Percentiles rank a stretch among this genome's conserved stretches.
phyloP scores from a whole-genome alignment of 2,888 invertebrate genomes.

The Epinotia ramella region DNA sequence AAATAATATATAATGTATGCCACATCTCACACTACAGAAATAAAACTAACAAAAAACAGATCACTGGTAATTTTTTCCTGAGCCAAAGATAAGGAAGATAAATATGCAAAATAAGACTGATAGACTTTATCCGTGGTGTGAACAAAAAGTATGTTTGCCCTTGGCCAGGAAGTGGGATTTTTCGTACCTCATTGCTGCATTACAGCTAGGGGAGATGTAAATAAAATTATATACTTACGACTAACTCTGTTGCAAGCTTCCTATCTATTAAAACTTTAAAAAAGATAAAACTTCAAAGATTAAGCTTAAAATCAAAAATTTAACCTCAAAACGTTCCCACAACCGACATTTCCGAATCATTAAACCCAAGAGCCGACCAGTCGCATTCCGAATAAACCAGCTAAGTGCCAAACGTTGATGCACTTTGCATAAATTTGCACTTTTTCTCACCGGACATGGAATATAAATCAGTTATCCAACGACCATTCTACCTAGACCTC shows the following conservation, averaged over 20 bases:
- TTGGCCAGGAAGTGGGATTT: neutral
- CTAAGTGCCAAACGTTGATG: constrained; percentile 52
- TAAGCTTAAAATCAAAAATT: neutral
- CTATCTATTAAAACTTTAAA: too few relatives aligned
- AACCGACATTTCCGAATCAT: constrained; percentile 5
- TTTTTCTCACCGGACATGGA: constrained; percentile 53
- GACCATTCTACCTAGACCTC: constrained; percentile 27
- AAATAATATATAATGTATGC: too few relatives aligned
- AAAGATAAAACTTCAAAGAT: too few relatives aligned
- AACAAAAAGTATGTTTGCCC: neutral
- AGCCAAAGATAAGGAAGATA: too few relatives aligned
- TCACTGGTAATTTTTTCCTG: too few relatives aligned
- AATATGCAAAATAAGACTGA: too few relatives aligned
- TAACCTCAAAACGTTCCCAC: neutral
- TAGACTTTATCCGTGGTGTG: neutral
- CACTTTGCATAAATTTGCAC: constrained; percentile 70
- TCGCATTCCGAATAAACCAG: constrained; percentile 45
- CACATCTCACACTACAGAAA: too few relatives aligned
- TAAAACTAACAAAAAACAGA: too few relatives aligned
- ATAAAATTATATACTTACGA: too few relatives aligned
- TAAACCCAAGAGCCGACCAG: constrained; percentile 39
- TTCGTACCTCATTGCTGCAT: neutral
- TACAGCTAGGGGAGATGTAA: neutral
- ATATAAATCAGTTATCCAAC: constrained; percentile 59
- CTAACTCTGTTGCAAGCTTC: too few relatives aligned